Conservation (phyloP, 2,888 invertebrate species). For the Macrophya alboannulata region DNA sequence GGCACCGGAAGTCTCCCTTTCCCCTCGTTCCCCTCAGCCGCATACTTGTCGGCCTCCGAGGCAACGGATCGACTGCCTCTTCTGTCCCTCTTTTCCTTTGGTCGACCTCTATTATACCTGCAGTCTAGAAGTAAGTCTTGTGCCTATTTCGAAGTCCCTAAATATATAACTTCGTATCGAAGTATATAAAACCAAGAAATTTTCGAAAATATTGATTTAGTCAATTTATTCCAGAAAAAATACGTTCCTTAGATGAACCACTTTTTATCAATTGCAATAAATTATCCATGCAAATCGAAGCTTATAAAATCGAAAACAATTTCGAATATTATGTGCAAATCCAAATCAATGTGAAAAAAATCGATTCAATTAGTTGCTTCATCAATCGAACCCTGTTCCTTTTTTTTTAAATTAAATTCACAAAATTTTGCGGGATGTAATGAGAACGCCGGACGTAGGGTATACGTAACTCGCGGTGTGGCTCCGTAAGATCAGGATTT, state of each 20-base stretch:
- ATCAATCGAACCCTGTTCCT: too few relatives aligned
- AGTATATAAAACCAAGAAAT: neutral
- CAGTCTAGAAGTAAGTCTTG: slow-evolving; percentile 13
- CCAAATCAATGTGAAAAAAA: neutral
- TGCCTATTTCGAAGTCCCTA: neutral
- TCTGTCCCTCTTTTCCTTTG: slow-evolving; percentile 36
- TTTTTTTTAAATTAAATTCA: too few relatives aligned
- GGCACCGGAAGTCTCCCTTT: slow-evolving; percentile 66
- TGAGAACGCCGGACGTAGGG: neutral
- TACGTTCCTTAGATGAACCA: too few relatives aligned
- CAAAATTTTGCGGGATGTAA: neutral
- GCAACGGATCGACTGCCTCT: slow-evolving; percentile 46
- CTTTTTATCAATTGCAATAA: too few relatives aligned
- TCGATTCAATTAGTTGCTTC: neutral
- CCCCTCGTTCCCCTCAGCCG: slow-evolving; percentile 52
- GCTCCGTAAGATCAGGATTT: slow-evolving; percentile 44
- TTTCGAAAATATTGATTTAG: too few relatives aligned
- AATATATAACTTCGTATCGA: neutral
- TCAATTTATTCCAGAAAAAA: neutral
- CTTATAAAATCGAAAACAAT: neutral
- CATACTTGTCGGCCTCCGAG: slow-evolving; percentile 50
- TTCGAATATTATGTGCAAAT: too few relatives aligned
- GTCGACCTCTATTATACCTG: slow-evolving; percentile 28
- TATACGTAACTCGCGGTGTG: neutral
- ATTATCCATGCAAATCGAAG: neutral